These are phyloP conservation scores for Crotalus horridus DNA, from an alignment of 2,113 vertebrate genomes.

Conservation along the genomic window DNA sequence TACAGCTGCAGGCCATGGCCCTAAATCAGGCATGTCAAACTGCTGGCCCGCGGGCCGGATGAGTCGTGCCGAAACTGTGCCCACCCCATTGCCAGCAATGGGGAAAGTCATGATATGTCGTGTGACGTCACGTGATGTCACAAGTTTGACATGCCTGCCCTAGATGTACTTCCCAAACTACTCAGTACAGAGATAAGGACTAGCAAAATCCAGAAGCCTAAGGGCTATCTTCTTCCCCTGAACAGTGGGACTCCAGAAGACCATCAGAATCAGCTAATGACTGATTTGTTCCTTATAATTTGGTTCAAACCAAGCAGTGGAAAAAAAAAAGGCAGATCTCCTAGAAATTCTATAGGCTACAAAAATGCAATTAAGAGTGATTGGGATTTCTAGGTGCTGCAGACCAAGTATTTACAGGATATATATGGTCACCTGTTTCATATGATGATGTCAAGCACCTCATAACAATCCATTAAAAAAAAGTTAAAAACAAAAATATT, in stretches of 20 bases:
- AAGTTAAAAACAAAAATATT: not conserved
- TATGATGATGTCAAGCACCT: not conserved
- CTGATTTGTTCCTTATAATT: not conserved
- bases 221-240: not conserved
- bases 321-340: not conserved
- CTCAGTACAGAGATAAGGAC: not conserved
- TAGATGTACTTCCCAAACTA: not conserved
- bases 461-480: not conserved
- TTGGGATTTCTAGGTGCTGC: not conserved
- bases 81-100: too few relatives aligned
- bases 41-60: too few relatives aligned
- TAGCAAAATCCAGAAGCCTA: not conserved
- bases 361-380: not conserved
- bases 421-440: not conserved
- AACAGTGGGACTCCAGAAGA: not conserved
- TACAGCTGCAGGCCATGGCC: not conserved
- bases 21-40: not conserved
- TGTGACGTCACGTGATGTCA: rapidly evolving
- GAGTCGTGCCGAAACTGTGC: too few relatives aligned
- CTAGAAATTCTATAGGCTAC: not conserved
- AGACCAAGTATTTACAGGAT: not conserved
- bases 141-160: too few relatives aligned
- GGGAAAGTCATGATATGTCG: too few relatives aligned
- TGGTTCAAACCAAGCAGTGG: not conserved
- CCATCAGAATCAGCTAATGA: not conserved